phyloP scores from a whole-genome alignment of 2,797 vertebrate genomes.

The Macroramphosus scolopax region DNA sequence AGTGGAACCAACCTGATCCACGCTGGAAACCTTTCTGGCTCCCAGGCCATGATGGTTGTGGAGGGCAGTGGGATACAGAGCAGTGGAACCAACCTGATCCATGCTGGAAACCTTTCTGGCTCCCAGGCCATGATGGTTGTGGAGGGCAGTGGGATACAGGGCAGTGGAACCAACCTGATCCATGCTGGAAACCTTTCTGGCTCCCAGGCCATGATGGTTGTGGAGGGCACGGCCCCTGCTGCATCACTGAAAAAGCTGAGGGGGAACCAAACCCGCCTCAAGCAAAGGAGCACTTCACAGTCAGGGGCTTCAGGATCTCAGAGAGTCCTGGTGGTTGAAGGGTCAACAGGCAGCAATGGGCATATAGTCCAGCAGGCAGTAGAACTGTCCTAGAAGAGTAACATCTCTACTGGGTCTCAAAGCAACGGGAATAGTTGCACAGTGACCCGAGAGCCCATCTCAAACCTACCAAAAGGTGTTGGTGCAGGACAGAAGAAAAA shows the following conservation, averaged over 20 bases:
- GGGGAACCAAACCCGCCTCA: slow-evolving; percentile 29
- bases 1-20: no score
- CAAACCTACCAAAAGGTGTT: slow-evolving; percentile 38
- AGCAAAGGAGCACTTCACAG: slow-evolving; percentile 43
- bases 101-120: no score
- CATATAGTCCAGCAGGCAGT: slow-evolving; percentile 43
- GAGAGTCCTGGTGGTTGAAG: slow-evolving; percentile 54
- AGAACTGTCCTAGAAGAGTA: slow-evolving; percentile 12
- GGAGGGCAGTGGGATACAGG: slow-evolving; percentile 24
- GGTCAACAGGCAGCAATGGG: slow-evolving; percentile 17
- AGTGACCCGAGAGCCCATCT: slow-evolving; percentile 13
- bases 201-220: slow-evolving; percentile 53
- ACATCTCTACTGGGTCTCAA: slow-evolving; percentile 19
- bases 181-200: slow-evolving; percentile 38
- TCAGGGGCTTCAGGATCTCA: slow-evolving; percentile 48
- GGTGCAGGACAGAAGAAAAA: no score
- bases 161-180: slow-evolving; percentile 22
- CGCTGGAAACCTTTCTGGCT: no score
- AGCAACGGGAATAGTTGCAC: slow-evolving; percentile 17
- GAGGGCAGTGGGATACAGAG: no score
- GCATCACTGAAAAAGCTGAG: slow-evolving; percentile 45
- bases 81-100: no score
- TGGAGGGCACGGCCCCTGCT: slow-evolving; percentile 47
- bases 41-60: no score
- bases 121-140: no score